phyloP scores from a whole-genome alignment of 2,888 invertebrate genomes.

The Drosophila suboccidentalis region DNA sequence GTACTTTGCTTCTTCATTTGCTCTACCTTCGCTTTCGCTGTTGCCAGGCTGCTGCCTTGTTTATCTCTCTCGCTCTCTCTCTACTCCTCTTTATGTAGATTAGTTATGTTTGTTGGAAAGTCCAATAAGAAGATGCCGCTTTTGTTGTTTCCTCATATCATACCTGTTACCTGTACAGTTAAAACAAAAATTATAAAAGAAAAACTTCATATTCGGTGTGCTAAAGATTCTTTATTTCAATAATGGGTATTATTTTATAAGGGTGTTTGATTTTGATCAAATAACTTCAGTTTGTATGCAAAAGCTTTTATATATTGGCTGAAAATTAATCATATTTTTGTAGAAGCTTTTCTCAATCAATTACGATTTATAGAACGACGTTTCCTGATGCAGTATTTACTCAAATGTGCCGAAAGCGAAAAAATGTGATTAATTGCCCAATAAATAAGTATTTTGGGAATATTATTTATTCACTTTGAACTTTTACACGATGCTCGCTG shows the following conservation, averaged over 20 bases:
- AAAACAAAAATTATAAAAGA: neutral
- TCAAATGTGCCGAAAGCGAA: neutral
- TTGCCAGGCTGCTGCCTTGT: constrained; percentile 21
- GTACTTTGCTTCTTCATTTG: constrained; percentile 10
- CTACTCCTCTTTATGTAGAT: neutral
- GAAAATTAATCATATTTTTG: too few species aligned
- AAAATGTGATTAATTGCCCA: neutral
- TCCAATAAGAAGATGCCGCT: constrained; percentile 30
- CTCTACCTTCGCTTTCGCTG: constrained; percentile 33
- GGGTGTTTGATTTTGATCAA: neutral
- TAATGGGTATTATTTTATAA: neutral
- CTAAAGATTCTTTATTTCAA: neutral
- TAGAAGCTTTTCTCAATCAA: neutral
- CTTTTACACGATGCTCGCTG: constrained; percentile 17
- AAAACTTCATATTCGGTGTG: neutral
- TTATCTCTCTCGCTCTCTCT: neutral
- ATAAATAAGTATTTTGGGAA: constrained; percentile 18
- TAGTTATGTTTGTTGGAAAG: constrained; percentile 2
- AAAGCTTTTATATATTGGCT: too few species aligned
- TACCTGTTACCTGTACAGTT: neutral
- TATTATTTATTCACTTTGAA: constrained; percentile 35
- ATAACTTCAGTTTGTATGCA: neutral
- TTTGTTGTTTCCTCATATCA: neutral
- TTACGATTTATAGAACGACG: neutral
- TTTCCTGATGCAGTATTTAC: neutral